Evolutionary conservation across 2,797 vertebrate genomes (phyloP).

Genomic region (Cyclura pinguis): DNA sequence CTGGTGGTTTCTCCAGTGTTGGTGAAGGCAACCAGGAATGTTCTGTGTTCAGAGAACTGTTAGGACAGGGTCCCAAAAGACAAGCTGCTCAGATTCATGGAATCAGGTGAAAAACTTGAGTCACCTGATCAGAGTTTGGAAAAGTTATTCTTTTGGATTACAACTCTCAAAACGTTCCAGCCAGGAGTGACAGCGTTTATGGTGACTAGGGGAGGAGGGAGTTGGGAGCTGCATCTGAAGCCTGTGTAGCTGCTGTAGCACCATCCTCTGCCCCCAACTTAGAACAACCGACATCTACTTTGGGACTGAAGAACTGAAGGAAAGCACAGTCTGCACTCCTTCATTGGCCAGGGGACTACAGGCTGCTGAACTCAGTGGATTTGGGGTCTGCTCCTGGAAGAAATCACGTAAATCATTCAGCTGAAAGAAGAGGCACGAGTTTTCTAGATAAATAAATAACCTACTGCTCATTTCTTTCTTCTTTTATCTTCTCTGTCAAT

Average conservation of each 20-base stretch:
- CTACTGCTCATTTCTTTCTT: background rate
- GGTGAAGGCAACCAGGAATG: background rate
- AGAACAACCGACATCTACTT: background rate
- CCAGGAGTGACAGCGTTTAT: too few species aligned
- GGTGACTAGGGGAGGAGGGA: background rate
- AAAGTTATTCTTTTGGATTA: background rate
- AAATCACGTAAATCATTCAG: background rate
- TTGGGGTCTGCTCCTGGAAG: too few species aligned
- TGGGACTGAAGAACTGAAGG: background rate
- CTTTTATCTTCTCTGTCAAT: background rate
- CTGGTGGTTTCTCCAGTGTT: background rate
- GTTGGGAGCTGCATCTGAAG: background rate
- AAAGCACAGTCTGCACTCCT: background rate
- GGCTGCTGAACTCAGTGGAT: background rate
- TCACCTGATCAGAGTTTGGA: too few species aligned
- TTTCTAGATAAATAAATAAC: background rate
- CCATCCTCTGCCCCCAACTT: too few species aligned
- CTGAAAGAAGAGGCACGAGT: background rate
- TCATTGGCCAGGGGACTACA: background rate
- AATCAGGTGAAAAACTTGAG: background rate
- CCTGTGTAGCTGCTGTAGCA: too few species aligned
- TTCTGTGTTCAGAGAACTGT: too few species aligned
- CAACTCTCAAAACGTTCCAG: background rate
- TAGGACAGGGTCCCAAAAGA: background rate
- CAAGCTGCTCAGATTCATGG: background rate